Conservation (phyloP, 2,888 invertebrate genomes). For the Sinhomidia bicolor region DNA sequence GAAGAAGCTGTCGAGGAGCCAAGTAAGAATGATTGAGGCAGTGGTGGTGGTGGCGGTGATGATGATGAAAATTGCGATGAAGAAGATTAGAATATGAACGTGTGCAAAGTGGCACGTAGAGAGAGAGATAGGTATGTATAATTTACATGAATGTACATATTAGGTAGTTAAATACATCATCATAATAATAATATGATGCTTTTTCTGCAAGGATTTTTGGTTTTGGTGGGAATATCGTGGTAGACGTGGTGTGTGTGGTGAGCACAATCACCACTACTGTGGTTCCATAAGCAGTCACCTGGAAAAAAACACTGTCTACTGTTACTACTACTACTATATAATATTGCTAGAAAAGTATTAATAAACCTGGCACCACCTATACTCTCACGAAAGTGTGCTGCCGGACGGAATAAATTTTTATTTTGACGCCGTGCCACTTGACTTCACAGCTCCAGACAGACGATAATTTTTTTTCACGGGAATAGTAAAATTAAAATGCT, state of each 20-base stretch:
- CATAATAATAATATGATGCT: conserved; percentile 18
- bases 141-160: conserved; percentile 30
- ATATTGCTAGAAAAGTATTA: conserved; percentile 20
- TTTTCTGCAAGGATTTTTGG: conserved; percentile 34
- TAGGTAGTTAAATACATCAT: no score
- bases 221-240: conserved; percentile 29
- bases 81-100: conserved; percentile 40
- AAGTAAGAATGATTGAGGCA: no score
- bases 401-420: background rate
- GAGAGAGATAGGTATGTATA: no score
- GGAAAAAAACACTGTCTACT: conserved; percentile 50
- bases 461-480: conserved; percentile 19
- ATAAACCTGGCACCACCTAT: background rate
- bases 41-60: conserved; percentile 36
- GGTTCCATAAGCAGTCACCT: conserved; percentile 66
- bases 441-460: background rate
- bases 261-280: conserved; percentile 43
- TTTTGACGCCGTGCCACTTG: background rate
- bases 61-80: conserved; percentile 44
- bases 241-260: conserved; percentile 51
- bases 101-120: no score
- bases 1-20: conserved; percentile 5
- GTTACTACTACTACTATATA: no score
- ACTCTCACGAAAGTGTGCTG: background rate
- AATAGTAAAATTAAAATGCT: conserved; percentile 32